These are phyloP conservation scores for Heteromormyrus szaboi DNA, from an alignment of 2,797 vertebrate genomes.

Conservation along the genomic window DNA sequence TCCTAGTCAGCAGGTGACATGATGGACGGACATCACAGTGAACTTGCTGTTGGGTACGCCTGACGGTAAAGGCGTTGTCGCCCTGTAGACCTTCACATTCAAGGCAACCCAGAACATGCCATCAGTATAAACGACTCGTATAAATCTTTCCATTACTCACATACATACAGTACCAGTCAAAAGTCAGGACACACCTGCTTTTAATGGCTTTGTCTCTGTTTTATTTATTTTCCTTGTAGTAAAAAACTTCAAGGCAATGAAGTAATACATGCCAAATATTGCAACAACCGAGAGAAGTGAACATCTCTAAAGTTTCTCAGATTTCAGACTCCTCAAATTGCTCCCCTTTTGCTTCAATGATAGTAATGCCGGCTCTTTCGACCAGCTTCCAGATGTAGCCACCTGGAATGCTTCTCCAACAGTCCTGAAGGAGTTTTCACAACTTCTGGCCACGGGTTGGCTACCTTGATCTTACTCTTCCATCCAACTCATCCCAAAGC, in stretches of 20 bases:
- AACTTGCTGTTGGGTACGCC: neutral
- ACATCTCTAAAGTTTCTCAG: neutral
- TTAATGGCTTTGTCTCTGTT: neutral
- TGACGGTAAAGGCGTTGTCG: neutral
- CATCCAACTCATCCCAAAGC: neutral
- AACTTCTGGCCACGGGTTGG: neutral
- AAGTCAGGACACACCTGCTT: neutral
- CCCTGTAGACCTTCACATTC: neutral
- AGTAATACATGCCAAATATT: too few relatives aligned
- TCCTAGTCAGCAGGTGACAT: neutral
- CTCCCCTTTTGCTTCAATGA: neutral
- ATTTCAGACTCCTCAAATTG: neutral
- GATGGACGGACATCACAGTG: neutral
- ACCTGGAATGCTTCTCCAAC: neutral
- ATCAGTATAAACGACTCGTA: neutral
- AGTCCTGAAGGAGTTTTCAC: neutral
- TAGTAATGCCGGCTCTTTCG: neutral
- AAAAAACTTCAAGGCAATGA: neutral
- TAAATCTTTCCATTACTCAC: neutral
- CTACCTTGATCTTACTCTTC: neutral
- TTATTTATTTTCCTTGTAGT: neutral
- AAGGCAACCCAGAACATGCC: neutral
- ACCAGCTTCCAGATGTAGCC: neutral
- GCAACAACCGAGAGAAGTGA: neutral
- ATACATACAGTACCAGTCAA: neutral